Conservation (phyloP, 2,113 vertebrate species). For the Pseudorasbora parva region DNA sequence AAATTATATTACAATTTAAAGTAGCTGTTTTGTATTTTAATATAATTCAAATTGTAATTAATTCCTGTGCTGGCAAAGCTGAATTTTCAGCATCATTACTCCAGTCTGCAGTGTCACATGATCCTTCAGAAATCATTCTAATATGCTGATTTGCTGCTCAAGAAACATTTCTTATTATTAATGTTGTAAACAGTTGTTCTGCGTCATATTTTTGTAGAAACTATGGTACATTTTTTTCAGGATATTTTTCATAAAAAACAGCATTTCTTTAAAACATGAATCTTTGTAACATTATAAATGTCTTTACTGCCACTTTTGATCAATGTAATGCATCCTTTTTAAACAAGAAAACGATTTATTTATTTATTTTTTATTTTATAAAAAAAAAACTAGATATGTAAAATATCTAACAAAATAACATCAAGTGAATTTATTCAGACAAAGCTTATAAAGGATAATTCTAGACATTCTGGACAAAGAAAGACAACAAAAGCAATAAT, state of each 20-base stretch:
- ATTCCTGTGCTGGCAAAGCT: too few relatives aligned
- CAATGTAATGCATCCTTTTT: background rate
- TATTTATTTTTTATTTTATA: too few relatives aligned
- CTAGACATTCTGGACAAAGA: background rate
- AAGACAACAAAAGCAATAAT: constrained; percentile 43
- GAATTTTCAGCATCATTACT: background rate
- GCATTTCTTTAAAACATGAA: background rate
- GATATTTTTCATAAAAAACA: background rate
- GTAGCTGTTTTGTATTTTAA: too few relatives aligned
- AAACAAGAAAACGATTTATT: background rate
- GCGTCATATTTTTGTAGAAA: background rate
- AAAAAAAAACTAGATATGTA: background rate
- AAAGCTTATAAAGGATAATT: background rate
- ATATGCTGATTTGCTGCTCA: background rate
- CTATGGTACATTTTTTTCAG: background rate
- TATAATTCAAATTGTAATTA: too few relatives aligned
- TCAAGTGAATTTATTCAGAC: background rate
- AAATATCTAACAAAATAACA: background rate
- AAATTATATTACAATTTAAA: too few relatives aligned
- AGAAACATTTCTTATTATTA: background rate
- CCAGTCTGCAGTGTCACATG: background rate
- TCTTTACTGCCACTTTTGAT: background rate
- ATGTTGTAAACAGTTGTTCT: background rate
- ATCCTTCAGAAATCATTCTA: background rate
- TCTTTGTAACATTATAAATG: background rate